These are phyloP conservation scores for Scolopax bukidnonensis DNA, from an alignment of 2,797 vertebrate species.

Conservation along the genomic window DNA sequence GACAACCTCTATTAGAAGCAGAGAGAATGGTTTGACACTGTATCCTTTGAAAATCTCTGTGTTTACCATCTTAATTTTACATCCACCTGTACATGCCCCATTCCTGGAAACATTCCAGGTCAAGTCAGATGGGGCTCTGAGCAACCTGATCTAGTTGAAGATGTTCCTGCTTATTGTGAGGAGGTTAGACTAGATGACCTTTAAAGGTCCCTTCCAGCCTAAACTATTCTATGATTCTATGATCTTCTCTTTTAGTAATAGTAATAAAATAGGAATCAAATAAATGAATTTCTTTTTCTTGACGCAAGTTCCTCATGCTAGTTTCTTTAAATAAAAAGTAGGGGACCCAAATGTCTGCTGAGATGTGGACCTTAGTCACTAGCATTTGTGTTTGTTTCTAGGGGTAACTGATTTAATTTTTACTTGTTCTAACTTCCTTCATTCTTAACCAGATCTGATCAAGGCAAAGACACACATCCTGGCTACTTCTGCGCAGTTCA, in stretches of 20 bases:
- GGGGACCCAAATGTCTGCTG: background rate
- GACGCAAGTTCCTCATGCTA: background rate
- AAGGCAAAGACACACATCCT: background rate
- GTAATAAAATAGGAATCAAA: background rate
- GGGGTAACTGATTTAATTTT: conserved; percentile 35
- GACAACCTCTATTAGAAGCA: background rate
- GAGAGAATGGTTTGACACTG: background rate
- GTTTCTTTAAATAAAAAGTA: background rate
- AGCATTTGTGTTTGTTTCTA: conserved; percentile 9
- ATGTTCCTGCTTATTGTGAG: background rate
- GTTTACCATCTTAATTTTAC: background rate
- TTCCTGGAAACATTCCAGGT: background rate
- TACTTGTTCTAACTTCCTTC: background rate
- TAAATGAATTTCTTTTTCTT: background rate
- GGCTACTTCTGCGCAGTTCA: background rate
- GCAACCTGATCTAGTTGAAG: background rate
- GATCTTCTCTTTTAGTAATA: background rate
- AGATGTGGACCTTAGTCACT: background rate
- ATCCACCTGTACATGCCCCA: background rate
- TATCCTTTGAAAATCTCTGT: background rate
- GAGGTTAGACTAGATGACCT: rapidly evolving
- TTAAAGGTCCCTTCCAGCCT: background rate
- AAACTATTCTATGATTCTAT: background rate
- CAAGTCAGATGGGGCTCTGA: background rate
- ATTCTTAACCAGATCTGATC: conserved; percentile 2